Conservation (phyloP, 2,888 invertebrate species). For the Lomographa bimaculata region DNA sequence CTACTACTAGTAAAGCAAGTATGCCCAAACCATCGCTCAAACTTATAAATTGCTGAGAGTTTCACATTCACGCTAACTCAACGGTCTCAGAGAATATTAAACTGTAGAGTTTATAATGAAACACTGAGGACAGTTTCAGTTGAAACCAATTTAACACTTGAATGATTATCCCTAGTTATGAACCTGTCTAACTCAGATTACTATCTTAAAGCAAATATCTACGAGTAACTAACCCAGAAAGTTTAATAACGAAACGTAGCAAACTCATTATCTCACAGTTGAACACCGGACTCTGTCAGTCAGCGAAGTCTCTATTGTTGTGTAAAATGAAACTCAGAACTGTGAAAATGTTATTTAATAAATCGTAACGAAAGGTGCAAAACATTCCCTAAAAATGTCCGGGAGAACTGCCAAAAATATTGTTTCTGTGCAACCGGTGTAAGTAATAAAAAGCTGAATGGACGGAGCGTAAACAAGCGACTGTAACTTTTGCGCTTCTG, state of each 20-base stretch:
- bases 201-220: constrained; percentile 1
- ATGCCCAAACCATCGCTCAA: constrained; percentile 19
- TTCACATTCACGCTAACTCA: constrained; percentile 11
- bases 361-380: constrained; percentile 12
- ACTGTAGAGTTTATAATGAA: constrained; percentile 9
- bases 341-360: constrained; percentile 11
- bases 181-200: constrained; percentile 3
- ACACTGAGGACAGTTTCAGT: constrained; percentile 7
- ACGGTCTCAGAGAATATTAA: constrained; percentile 3
- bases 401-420: constrained; percentile 13
- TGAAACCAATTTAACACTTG: constrained; percentile 11
- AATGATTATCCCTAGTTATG: constrained; percentile 6
- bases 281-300: no score
- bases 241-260: constrained; percentile 7
- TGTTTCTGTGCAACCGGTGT: constrained; percentile 19
- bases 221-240: constrained; percentile 1
- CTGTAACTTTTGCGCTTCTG: constrained; percentile 8
- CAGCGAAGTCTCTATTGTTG: no score
- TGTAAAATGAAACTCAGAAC: constrained; percentile 9
- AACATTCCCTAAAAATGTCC: constrained; percentile 13
- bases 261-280: constrained; percentile 1
- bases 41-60: constrained; percentile 20
- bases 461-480: constrained; percentile 12
- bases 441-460: constrained; percentile 21
- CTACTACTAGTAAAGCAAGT: no score